Conservation (phyloP, 1,140 invertebrate genomes). For the Drosophila pallidifrons region DNA sequence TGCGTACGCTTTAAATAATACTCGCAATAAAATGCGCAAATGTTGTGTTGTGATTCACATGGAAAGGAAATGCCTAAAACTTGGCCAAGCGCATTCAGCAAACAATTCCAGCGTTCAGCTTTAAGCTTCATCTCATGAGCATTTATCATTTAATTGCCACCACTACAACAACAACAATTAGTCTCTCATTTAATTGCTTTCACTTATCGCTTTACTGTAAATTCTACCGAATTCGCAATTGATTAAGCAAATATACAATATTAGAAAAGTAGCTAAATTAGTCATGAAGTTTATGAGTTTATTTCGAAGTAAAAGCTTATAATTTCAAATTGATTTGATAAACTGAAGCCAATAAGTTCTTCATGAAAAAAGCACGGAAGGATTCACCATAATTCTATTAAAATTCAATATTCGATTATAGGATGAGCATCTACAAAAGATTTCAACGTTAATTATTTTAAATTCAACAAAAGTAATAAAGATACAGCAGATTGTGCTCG, state of each 20-base stretch:
- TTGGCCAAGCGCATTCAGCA: constrained; percentile 13
- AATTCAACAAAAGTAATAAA: too few species aligned
- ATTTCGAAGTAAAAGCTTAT: too few species aligned
- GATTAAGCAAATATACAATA: neutral
- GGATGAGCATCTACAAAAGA: too few species aligned
- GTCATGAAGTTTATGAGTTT: too few species aligned
- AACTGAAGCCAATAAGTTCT: too few species aligned
- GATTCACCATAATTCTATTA: too few species aligned
- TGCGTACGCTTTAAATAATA: constrained; percentile 17
- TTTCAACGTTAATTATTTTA: too few species aligned
- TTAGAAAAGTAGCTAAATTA: too few species aligned
- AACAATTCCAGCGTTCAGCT: constrained; percentile 11
- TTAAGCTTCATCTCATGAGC: neutral
- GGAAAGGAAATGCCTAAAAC: constrained; percentile 21
- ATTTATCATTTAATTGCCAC: neutral
- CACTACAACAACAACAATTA: neutral
- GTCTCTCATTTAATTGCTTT: neutral
- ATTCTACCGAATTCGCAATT: neutral
- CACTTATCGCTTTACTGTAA: neutral
- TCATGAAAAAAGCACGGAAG: too few species aligned
- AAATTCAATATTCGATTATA: too few species aligned
- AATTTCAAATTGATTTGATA: too few species aligned
- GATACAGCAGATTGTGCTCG: too few species aligned
- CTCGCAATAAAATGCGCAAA: constrained; percentile 40
- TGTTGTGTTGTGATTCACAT: constrained; percentile 18